Evolutionary conservation across 2,797 vertebrate genomes (phyloP).

Genomic region (Pelochelys cantorii): DNA sequence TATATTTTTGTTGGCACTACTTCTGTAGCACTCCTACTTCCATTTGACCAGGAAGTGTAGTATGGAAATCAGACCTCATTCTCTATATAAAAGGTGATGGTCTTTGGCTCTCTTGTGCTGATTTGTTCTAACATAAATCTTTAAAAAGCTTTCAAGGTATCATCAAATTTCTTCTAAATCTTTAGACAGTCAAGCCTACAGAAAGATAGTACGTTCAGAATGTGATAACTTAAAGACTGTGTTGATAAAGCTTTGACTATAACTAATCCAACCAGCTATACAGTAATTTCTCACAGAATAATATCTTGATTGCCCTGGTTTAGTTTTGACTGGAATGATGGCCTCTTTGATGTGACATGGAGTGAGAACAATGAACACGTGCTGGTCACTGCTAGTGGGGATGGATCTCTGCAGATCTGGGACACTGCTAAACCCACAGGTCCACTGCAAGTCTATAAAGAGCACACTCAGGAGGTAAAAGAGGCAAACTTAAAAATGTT

Average conservation of each 20-base stretch:
- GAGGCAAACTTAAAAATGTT: background rate
- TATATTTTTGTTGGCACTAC: background rate
- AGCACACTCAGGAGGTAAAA: constrained; percentile 92
- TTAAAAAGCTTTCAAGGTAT: background rate
- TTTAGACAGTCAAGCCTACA: background rate
- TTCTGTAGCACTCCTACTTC: background rate
- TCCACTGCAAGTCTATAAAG: constrained; percentile 89
- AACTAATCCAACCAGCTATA: background rate
- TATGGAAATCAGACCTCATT: background rate
- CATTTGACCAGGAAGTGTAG: background rate
- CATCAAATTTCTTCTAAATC: background rate
- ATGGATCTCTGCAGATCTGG: constrained; percentile 96
- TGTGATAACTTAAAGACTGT: background rate
- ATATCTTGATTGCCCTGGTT: constrained; percentile 26
- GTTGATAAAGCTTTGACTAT: background rate
- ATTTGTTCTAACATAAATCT: background rate
- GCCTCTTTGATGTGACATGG: constrained; percentile 95
- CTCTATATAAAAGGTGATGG: background rate
- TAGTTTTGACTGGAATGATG: constrained; percentile 95
- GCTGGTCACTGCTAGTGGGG: constrained; percentile 90
- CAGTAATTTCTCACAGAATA: background rate
- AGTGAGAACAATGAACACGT: constrained; percentile 94
- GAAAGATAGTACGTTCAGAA: background rate
- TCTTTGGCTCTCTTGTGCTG: background rate
- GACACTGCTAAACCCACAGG: constrained; percentile 87